Conservation (phyloP, 2,797 vertebrate genomes). For the Hippocampus kuda region DNA sequence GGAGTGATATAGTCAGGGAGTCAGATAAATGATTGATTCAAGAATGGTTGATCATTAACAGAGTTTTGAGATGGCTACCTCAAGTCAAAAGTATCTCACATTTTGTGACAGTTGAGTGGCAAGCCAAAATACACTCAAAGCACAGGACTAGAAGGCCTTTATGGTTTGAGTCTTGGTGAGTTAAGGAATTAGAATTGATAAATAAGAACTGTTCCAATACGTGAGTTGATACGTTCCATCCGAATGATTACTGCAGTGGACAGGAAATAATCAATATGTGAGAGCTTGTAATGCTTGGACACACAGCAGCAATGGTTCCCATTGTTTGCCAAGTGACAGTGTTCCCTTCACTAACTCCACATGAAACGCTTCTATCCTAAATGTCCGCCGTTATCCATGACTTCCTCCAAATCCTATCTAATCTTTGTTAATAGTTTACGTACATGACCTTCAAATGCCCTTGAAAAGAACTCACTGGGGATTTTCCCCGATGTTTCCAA, state of each 20-base stretch:
- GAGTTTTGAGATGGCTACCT: not conserved
- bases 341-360: not conserved
- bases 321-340: slow-evolving; percentile 4
- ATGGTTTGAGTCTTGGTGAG: not conserved
- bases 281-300: not conserved
- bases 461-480: slow-evolving; percentile 5
- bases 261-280: not conserved
- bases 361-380: not conserved
- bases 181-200: not conserved
- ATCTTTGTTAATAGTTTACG: not conserved
- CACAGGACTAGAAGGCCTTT: not conserved
- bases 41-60: slow-evolving; percentile 10
- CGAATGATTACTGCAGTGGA: too few relatives aligned
- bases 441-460: not conserved
- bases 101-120: not conserved
- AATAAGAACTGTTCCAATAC: not conserved
- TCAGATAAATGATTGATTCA: slow-evolving; percentile 15
- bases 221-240: not conserved
- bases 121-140: not conserved
- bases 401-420: not conserved
- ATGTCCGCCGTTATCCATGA: slow-evolving; percentile 4
- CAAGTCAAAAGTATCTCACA: not conserved
- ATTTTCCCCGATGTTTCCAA: slow-evolving; percentile 17
- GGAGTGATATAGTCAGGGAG: slow-evolving; percentile 10
- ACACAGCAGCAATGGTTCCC: not conserved